Evolutionary conservation across 2,888 invertebrate genomes (phyloP), one percentile per base, ranked within the genome.

Genomic region (Brachyptera putata): DNA sequence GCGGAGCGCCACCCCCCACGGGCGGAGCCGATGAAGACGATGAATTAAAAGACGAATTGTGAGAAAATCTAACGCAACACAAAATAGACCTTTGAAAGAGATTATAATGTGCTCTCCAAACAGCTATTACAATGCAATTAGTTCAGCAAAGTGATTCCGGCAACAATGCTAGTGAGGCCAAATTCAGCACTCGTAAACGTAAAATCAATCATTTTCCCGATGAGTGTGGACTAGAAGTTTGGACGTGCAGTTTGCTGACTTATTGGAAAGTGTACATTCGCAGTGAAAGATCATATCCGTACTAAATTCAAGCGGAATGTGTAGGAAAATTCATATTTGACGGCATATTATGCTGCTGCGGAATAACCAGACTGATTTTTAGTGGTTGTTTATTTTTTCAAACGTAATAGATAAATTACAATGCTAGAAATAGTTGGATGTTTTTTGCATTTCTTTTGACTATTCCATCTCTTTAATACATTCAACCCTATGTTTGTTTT

Each of bases 11-110:
- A 18, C 84, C 86, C 34, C 75, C 81, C 24, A 79, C 82, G 18
- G 84, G 81, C 43, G 84, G 83, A 1, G 86, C 85, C 0, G 87
- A 85, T 1, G 85, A 84, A 48, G 85, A 84, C 49, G 86, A 84
- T 57, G 86, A 90, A 70, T 84, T 90, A 73, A 91, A 89, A 75
- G 92, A 92, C 75, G 91, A 92, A 78, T 84, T 92, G 80, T 92
- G 79, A 78, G n/a, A 34, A 14, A 2, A 16, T 39, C 4, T 39
- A 39, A n/a, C n/a, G 14, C 39, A 9, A 11, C 30, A 11, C n/a
- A 30, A 30, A 5, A 30, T 30, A 7, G 30, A 30, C 30, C 11
- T 30, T 5, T 30, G 30, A 30, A 11, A 30, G n/a, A n/a, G n/a
- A n/a, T n/a, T n/a, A n/a, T n/a, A n/a, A n/a, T n/a, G n/a, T n/a